A percentile compares a stretch with the other conserved stretches of the same genome.
phyloP scores from a whole-genome alignment of 2,888 invertebrate genomes.

The Drosophila barbarae region DNA sequence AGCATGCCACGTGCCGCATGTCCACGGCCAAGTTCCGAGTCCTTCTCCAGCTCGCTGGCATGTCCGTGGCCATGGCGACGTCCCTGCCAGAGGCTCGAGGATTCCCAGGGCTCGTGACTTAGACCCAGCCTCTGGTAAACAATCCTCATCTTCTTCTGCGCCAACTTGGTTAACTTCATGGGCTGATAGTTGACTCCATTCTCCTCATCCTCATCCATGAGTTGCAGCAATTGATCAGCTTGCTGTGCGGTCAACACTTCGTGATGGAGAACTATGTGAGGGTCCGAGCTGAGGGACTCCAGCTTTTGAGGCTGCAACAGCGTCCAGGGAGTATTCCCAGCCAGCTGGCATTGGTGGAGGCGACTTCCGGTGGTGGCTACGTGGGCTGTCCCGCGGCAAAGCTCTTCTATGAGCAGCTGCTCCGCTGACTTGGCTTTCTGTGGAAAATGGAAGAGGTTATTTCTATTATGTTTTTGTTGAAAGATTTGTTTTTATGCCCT shows the following conservation, averaged over 20 bases:
- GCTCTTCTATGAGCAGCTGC: slow-evolving; percentile 61
- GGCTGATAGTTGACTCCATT: slow-evolving; percentile 14
- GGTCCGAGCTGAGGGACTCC: slow-evolving; percentile 68
- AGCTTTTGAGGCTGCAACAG: slow-evolving; percentile 56
- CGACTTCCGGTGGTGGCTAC: slow-evolving; percentile 35
- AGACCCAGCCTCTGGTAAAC: slow-evolving; percentile 41
- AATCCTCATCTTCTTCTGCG: slow-evolving; percentile 48
- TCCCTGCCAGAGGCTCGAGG: slow-evolving; percentile 57
- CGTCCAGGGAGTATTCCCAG: slow-evolving; percentile 30
- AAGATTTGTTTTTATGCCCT: background rate
- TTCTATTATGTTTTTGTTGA: background rate
- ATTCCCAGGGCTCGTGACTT: background rate
- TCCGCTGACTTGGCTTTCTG: slow-evolving; percentile 54
- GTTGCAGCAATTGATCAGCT: slow-evolving; percentile 52
- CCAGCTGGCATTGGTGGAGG: slow-evolving; percentile 44
- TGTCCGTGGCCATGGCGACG: slow-evolving; percentile 63
- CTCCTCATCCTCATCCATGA: slow-evolving; percentile 43
- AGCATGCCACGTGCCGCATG: slow-evolving; percentile 63
- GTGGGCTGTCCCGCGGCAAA: slow-evolving; percentile 62
- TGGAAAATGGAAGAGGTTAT: background rate
- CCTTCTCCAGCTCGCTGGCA: slow-evolving; percentile 31
- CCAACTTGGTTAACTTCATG: slow-evolving; percentile 48
- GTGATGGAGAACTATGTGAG: slow-evolving; percentile 67
- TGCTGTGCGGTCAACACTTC: slow-evolving; percentile 53
- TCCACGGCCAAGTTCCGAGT: slow-evolving; percentile 3